phyloP scores from a whole-genome alignment of 1,140 invertebrate species.

The Aporrectodea caliginosa region DNA sequence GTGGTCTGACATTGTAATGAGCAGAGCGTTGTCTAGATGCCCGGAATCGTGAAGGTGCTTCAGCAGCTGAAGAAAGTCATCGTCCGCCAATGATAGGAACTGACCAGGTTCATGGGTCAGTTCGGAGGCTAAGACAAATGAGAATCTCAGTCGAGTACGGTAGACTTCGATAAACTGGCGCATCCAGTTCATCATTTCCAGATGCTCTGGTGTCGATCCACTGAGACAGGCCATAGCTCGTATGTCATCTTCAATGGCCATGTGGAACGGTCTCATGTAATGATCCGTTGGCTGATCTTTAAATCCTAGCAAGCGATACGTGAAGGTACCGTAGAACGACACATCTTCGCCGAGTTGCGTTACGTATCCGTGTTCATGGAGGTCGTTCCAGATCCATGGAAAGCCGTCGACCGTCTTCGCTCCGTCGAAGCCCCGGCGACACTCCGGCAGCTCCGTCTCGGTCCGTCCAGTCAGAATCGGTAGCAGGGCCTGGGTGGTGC shows the following conservation, averaged over 20 bases:
- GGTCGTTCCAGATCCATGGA: constrained; percentile 61
- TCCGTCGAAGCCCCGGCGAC: constrained; percentile 69
- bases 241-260: constrained; percentile 56
- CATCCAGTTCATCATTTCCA: constrained; percentile 67
- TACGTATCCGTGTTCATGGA: constrained; percentile 60
- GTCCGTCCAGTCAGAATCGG: constrained; percentile 82
- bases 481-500: constrained; percentile 85
- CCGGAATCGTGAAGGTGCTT: constrained; percentile 33
- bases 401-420: constrained; percentile 70
- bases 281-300: constrained; percentile 78
- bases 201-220: constrained; percentile 71
- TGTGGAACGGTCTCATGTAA: constrained; percentile 78
- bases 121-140: constrained; percentile 32
- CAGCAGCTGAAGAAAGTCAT: constrained; percentile 35
- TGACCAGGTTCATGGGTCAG: constrained; percentile 37
- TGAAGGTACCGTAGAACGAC: constrained; percentile 79
- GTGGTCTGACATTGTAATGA: constrained; percentile 45
- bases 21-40: constrained; percentile 38
- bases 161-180: constrained; percentile 57
- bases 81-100: constrained; percentile 35
- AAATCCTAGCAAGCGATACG: constrained; percentile 86
- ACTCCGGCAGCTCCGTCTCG: constrained; percentile 81
- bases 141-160: constrained; percentile 5
- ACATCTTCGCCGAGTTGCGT: constrained; percentile 78
- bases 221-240: constrained; percentile 61